Percentiles rank a stretch among this genome's conserved stretches.
Evolutionary conservation across 1,140 invertebrate genomes (phyloP).

Genomic region (Penaeus chinensis): DNA sequence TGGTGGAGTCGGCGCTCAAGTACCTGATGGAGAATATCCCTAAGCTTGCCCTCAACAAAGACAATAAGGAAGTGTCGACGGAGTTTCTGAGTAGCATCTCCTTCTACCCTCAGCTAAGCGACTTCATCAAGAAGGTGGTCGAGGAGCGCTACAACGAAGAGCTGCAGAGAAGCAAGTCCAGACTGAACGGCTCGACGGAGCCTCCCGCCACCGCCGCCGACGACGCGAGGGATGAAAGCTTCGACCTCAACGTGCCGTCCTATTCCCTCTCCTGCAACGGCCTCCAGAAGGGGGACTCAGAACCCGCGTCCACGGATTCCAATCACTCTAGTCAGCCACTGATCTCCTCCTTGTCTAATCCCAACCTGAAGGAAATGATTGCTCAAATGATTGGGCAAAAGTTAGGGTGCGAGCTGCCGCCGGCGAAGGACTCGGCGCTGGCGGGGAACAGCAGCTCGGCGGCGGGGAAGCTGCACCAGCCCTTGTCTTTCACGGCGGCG

Average conservation of each 20-base stretch:
- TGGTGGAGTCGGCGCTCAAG: slow-evolving; percentile 55
- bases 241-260: slow-evolving; percentile 66
- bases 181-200: slow-evolving; percentile 42
- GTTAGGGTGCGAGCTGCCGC: slow-evolving; percentile 73
- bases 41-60: slow-evolving; percentile 59
- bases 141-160: slow-evolving; percentile 61
- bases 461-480: slow-evolving; percentile 40
- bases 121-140: slow-evolving; percentile 60
- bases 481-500: slow-evolving; percentile 15
- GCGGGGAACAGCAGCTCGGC: slow-evolving; percentile 64
- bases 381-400: slow-evolving; percentile 89
- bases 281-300: slow-evolving; percentile 72
- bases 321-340: slow-evolving; percentile 68
- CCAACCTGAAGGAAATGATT: slow-evolving; percentile 80
- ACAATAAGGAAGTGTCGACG: slow-evolving; percentile 49
- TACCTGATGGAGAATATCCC: slow-evolving; percentile 62
- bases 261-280: slow-evolving; percentile 73
- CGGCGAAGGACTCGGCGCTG: slow-evolving; percentile 60
- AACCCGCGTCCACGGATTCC: slow-evolving; percentile 66
- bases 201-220: slow-evolving; percentile 5
- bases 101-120: slow-evolving; percentile 58
- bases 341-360: slow-evolving; percentile 69
- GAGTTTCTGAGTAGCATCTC: slow-evolving; percentile 54
- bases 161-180: slow-evolving; percentile 59
- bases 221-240: slow-evolving; percentile 59